These are phyloP conservation scores for Poeciliopsis turneri DNA, from an alignment of 2,797 vertebrate species.

Conservation along the genomic window DNA sequence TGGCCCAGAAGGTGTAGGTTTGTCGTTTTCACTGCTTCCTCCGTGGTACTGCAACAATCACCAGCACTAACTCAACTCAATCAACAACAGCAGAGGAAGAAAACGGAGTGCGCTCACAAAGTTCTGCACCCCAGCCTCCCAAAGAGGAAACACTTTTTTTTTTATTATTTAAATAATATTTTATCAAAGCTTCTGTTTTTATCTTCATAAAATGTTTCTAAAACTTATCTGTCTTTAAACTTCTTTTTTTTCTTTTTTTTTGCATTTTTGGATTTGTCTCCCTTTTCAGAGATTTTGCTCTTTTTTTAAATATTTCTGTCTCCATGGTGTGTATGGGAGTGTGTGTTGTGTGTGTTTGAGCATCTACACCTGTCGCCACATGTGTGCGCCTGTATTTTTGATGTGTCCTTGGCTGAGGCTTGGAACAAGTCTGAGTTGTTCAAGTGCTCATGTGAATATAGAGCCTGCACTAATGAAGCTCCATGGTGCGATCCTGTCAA, in stretches of 20 bases:
- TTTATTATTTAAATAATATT: constrained; percentile 83
- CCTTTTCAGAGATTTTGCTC: constrained; percentile 61
- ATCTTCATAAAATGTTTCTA: constrained; percentile 86
- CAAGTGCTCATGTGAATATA: constrained; percentile 46
- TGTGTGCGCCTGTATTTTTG: constrained; percentile 24
- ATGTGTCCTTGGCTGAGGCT: constrained; percentile 71
- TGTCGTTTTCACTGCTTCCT: constrained; percentile 71
- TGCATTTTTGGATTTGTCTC: constrained; percentile 71
- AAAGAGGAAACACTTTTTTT: constrained; percentile 81
- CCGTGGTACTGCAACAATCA: constrained; percentile 80
- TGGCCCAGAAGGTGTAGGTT: constrained; percentile 71
- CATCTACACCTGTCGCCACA: constrained; percentile 45
- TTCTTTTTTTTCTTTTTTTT: constrained; percentile 60
- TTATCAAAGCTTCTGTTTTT: constrained; percentile 84
- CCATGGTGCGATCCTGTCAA: constrained; percentile 24
- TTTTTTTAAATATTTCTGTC: constrained; percentile 58
- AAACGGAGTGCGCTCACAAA: constrained; percentile 67
- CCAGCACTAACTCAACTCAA: constrained; percentile 84
- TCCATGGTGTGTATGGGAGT: constrained; percentile 37
- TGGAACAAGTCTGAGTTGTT: constrained; percentile 57
- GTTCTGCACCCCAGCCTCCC: constrained; percentile 68
- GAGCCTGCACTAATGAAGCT: constrained; percentile 54
- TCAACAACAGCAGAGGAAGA: constrained; percentile 82
- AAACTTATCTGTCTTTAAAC: constrained; percentile 76
- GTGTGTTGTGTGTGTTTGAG: constrained; percentile 1